A percentile compares a stretch with the other conserved stretches of the same genome.
These are phyloP conservation scores for Rissa tridactyla DNA, from an alignment of 2,113 vertebrate species.

Conservation along the genomic window DNA sequence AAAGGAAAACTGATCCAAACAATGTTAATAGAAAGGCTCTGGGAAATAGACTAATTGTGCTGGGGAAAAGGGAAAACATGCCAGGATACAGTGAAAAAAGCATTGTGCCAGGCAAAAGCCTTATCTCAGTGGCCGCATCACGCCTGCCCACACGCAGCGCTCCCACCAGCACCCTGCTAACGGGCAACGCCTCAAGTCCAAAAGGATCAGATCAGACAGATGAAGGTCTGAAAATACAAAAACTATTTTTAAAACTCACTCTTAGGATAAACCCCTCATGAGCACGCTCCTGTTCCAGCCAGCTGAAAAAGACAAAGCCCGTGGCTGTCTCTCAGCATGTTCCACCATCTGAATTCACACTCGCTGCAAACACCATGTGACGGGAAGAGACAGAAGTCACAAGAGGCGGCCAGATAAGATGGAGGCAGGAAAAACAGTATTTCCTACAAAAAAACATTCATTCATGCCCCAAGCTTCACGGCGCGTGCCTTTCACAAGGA, in stretches of 20 bases:
- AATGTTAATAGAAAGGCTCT: neutral
- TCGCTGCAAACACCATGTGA: neutral
- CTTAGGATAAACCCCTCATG: neutral
- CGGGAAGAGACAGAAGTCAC: neutral
- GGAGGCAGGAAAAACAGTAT: neutral
- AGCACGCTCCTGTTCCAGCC: neutral
- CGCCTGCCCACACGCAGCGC: accelerated
- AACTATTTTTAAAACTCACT: neutral
- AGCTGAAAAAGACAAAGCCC: neutral
- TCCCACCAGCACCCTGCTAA: neutral
- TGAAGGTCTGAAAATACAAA: neutral
- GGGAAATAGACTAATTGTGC: neutral
- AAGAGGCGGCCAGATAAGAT: neutral
- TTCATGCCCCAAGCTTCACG: accelerated
- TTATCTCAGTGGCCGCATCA: neutral
- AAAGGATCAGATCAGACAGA: neutral
- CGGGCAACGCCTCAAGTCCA: neutral
- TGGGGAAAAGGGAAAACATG: neutral
- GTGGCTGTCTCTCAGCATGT: neutral
- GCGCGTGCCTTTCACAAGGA: accelerated
- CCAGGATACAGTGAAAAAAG: neutral
- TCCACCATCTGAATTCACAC: neutral
- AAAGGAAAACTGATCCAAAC: neutral
- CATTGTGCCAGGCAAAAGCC: no score
- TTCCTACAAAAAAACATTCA: neutral